Percentiles rank a stretch among this genome's conserved stretches.
Conservation (phyloP, 2,888 invertebrate genomes). For the Microplitis manilae region DNA sequence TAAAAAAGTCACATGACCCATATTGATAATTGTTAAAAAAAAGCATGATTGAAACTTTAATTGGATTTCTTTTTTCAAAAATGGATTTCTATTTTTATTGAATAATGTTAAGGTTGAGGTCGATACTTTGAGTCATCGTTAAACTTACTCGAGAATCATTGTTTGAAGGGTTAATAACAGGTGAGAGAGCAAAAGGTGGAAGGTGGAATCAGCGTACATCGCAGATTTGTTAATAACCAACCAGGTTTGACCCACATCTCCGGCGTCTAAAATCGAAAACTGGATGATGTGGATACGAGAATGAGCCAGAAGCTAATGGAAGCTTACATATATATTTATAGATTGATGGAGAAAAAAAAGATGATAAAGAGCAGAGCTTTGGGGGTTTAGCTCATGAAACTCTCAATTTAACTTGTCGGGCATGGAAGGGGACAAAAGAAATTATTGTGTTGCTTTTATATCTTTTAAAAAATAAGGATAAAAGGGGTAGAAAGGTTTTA, state of each 20-base stretch:
- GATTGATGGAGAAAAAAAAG: not conserved
- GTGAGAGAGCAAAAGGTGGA: not conserved
- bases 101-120: too few relatives aligned
- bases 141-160: conserved; percentile 28
- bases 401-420: not conserved
- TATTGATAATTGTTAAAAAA: too few relatives aligned
- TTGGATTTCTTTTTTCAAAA: too few relatives aligned
- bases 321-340: not conserved
- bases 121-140: not conserved
- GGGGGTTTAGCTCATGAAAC: conserved; percentile 21
- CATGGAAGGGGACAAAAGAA: conserved; percentile 19
- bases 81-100: too few relatives aligned
- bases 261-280: conserved; percentile 26
- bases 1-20: too few relatives aligned
- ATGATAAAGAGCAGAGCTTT: conserved; percentile 3
- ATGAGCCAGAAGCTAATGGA: not conserved
- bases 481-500: not conserved
- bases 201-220: conserved; percentile 23
- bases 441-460: conserved; percentile 15
- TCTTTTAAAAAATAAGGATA: not conserved
- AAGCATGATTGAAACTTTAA: too few relatives aligned
- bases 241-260: conserved; percentile 36
- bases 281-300: not conserved
- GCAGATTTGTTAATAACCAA: conserved; percentile 44
- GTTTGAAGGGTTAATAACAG: conserved; percentile 16